Conservation (phyloP, 2,888 invertebrate species). For the Euclidia mi region DNA sequence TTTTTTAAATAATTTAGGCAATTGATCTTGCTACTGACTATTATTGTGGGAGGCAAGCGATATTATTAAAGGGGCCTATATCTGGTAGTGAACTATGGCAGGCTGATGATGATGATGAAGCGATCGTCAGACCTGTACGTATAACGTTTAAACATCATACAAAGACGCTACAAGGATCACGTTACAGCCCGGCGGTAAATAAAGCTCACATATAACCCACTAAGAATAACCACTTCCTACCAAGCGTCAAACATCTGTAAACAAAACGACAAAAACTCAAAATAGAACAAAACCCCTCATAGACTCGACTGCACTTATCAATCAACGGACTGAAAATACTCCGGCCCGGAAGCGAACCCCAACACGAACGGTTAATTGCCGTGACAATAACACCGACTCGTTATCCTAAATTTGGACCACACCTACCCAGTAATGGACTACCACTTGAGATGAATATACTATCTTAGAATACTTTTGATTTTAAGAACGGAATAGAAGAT, state of each 20-base stretch:
- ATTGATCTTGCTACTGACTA: too few relatives aligned
- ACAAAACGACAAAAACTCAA: constrained; percentile 45
- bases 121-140: too few relatives aligned
- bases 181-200: neutral
- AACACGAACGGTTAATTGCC: constrained; percentile 72
- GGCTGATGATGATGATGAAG: too few relatives aligned
- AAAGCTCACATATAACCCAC: neutral
- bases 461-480: constrained; percentile 30
- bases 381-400: constrained; percentile 74
- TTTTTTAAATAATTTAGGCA: too few relatives aligned
- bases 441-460: constrained; percentile 44
- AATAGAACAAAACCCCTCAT: constrained; percentile 58
- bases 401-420: constrained; percentile 77
- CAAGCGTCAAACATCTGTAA: constrained; percentile 15
- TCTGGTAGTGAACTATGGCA: too few relatives aligned
- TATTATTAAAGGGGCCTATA: too few relatives aligned
- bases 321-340: constrained; percentile 73
- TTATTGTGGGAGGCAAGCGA: too few relatives aligned
- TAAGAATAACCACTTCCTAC: constrained; percentile 11
- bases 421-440: constrained; percentile 64
- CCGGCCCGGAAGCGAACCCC: constrained; percentile 71
- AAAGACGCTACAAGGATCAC: neutral
- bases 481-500: constrained; percentile 31
- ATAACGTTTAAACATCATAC: too few relatives aligned
- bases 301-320: constrained; percentile 64